A percentile compares a stretch with the other conserved stretches of the same genome.
phyloP scores from a whole-genome alignment of 2,888 invertebrate species.

The Liposcelis brunnea region DNA sequence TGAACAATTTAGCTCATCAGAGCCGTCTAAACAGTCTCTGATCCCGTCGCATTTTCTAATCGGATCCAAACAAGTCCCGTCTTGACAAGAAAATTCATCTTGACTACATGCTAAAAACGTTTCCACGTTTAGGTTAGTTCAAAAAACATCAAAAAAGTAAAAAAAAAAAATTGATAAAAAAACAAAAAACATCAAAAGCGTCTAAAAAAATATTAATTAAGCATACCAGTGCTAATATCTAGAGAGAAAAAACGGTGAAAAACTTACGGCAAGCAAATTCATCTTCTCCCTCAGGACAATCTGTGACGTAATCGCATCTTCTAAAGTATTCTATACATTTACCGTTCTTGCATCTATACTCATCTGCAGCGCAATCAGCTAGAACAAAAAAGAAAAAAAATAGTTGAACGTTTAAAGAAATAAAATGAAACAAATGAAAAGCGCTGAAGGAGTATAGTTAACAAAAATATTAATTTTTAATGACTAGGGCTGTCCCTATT shows the following conservation, averaged over 20 bases:
- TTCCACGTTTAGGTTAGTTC: not conserved
- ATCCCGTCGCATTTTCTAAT: constrained; percentile 36
- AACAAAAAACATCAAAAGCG: not conserved
- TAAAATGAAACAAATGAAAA: too few species aligned
- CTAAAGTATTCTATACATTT: constrained; percentile 29
- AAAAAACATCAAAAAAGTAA: not conserved
- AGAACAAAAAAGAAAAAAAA: too few species aligned
- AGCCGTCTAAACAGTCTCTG: constrained; percentile 38
- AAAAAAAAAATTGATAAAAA: not conserved
- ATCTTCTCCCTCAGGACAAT: constrained; percentile 15
- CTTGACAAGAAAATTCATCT: constrained; percentile 40
- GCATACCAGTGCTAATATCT: not conserved
- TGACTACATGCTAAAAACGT: constrained; percentile 19
- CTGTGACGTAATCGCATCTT: constrained; percentile 34
- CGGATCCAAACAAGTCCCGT: constrained; percentile 41
- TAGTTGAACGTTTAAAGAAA: too few species aligned
- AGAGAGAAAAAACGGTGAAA: not conserved
- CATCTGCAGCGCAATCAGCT: constrained; percentile 20
- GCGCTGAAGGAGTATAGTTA: too few species aligned
- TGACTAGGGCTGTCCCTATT: too few species aligned
- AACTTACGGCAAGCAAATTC: constrained; percentile 23
- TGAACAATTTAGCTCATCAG: constrained; percentile 36
- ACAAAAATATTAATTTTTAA: too few species aligned
- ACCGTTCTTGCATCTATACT: constrained; percentile 26
- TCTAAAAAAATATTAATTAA: not conserved